Percentiles rank a stretch among this genome's conserved stretches.
Evolutionary conservation across 2,797 vertebrate genomes (phyloP).

Genomic region (Poeciliopsis turneri): DNA sequence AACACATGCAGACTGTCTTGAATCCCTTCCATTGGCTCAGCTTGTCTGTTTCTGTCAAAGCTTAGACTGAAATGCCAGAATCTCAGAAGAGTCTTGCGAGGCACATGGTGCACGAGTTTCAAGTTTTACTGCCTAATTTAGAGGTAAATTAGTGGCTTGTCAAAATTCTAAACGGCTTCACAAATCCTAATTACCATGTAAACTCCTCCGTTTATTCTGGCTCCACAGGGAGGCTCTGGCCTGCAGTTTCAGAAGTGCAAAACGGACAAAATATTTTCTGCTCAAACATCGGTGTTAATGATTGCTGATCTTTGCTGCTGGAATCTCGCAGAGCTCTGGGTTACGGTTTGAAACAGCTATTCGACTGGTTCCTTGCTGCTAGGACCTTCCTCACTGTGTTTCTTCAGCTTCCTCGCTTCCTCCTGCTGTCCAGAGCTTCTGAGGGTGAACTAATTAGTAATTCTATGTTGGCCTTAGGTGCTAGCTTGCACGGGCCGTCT

Average conservation of each 20-base stretch:
- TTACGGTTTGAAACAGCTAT: not conserved
- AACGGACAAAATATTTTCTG: not conserved
- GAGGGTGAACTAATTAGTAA: constrained; percentile 8
- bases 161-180: not conserved
- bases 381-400: constrained; percentile 3
- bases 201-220: not conserved
- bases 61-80: not conserved
- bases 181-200: not conserved
- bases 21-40: not conserved
- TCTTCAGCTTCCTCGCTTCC: not conserved
- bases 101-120: not conserved
- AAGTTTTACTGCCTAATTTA: constrained; percentile 1
- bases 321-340: not conserved
- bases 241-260: not conserved
- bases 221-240: not conserved
- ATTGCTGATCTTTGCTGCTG: not conserved
- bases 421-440: not conserved
- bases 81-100: not conserved
- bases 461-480: constrained; percentile 1
- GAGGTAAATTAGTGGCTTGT: constrained; percentile 9
- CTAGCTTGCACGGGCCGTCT: not conserved
- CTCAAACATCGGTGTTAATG: not conserved
- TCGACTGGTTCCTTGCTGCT: not conserved
- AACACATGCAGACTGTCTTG: no score
- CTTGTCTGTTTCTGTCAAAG: not conserved